Base-by-base conservation (phyloP, 2,797 vertebrate species). In the Lerista edwardsae region DNA sequence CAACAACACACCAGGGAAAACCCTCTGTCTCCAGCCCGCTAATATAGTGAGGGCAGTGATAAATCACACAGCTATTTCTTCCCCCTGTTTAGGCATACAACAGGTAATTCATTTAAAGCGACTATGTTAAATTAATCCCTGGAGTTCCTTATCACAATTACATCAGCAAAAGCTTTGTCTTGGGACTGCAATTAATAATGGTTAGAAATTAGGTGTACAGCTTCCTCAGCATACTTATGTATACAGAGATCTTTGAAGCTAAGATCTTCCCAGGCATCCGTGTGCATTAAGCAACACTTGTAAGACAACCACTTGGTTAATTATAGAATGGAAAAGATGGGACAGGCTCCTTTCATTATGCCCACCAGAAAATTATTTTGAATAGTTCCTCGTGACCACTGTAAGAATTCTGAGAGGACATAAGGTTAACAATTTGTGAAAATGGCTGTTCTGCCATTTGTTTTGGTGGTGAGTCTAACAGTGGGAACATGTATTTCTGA, bases 91-190 rank as follows among this genome's bases (percentile, higher is more conserved):
- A 51, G n/a, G 31, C 34, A 80, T 80, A 89, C 83, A 79, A 59
- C 36, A 79, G 21, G 39, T 82, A 27, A 27, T 39, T 41, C 25
- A 17, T 0, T 19, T 64, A 87, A 91, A 93, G 79, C 14, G 77
- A 21, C 6, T 57, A 7, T 55, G 21, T 5, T 21, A 86, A 83
- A 87, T 91, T 84, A 87, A 83, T 88, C 57, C 61, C 51, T 85
- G 67, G 77, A 59, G 29, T 36, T 12, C 14, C 55, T 87, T 89
- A 89, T 44, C 8, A 72, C 57, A 86, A 57, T 86, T 72, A 72
- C 21, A 57, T 23, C 5, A 88, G 23, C 72, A 11, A 17, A 47
- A 80, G 84, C 75, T 88, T 84, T 75, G 68, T 57, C 44, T 44
- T 36, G n/a, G 14, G 31, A 12, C 27, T 64, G 25, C 57, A 72